Conservation (phyloP, 1,140 invertebrate genomes). For the Melanaphis sacchari region DNA sequence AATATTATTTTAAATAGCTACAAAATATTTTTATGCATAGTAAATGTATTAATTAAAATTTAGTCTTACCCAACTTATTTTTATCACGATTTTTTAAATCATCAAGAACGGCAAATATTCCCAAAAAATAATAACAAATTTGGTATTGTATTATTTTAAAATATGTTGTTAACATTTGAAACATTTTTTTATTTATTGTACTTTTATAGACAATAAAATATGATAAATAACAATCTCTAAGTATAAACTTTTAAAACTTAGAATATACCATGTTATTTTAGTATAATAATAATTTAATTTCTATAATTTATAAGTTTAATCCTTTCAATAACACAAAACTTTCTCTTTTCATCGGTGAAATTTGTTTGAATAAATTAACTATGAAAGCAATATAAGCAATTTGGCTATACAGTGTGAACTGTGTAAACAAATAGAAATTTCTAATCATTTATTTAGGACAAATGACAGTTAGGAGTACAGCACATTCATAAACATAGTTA, state of each 20-base stretch:
- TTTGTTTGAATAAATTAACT: background rate
- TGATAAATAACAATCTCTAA: background rate
- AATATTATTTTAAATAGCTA: conserved; percentile 55
- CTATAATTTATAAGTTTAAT: background rate
- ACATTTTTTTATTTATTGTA: conserved; percentile 24
- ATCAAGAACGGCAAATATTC: conserved; percentile 66
- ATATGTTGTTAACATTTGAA: background rate
- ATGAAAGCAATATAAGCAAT: too few species aligned
- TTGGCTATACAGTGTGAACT: too few species aligned
- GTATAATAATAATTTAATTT: too few species aligned
- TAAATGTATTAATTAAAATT: conserved; percentile 42
- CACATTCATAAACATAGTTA: too few species aligned
- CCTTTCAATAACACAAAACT: background rate
- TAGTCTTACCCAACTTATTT: conserved; percentile 69
- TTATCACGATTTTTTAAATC: conserved; percentile 65
- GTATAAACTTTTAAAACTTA: too few species aligned
- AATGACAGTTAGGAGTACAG: too few species aligned
- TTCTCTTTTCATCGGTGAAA: conserved; percentile 17
- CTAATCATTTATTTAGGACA: too few species aligned
- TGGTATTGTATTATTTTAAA: conserved; percentile 60
- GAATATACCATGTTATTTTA: too few species aligned
- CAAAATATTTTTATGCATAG: background rate
- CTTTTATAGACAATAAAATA: background rate
- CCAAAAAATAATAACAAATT: conserved; percentile 67
- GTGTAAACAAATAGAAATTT: too few species aligned